A percentile compares a stretch with the other conserved stretches of the same genome.
Evolutionary conservation across 2,113 vertebrate genomes (phyloP).

Genomic region (Ibidorhyncha struthersii): DNA sequence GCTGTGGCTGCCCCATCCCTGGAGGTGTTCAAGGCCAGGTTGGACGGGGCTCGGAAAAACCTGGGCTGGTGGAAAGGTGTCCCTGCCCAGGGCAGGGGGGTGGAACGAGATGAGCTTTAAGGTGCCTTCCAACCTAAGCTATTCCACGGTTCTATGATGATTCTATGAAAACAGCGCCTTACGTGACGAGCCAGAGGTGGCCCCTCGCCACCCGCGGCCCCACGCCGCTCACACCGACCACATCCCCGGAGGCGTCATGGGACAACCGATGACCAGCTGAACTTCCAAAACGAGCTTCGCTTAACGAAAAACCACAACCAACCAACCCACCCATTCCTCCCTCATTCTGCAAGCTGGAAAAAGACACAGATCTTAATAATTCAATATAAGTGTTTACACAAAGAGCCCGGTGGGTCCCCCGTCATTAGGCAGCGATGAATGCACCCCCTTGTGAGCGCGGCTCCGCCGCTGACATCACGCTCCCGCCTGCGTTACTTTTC

Average conservation of each 20-base stretch:
- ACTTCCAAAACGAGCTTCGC: not conserved
- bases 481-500: constrained; percentile 64
- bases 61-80: not conserved
- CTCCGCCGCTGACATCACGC: constrained; percentile 63
- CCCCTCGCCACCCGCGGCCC: not conserved
- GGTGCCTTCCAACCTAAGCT: not conserved
- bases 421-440: constrained; percentile 1
- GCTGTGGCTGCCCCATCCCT: not conserved
- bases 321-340: not conserved
- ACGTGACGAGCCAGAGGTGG: not conserved
- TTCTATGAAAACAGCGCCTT: accelerated
- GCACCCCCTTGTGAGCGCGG: constrained; percentile 25
- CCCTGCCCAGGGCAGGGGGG: not conserved
- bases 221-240: not conserved
- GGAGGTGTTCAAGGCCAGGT: not conserved
- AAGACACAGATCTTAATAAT: not conserved
- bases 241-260: accelerated
- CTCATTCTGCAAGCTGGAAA: not conserved
- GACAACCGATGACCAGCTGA: accelerated
- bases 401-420: not conserved
- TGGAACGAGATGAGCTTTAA: not conserved
- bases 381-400: not conserved
- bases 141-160: not conserved
- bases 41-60: not conserved
- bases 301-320: not conserved